Base-by-base conservation (phyloP, 2,888 invertebrate genomes). In the Melieria crassipennis region DNA sequence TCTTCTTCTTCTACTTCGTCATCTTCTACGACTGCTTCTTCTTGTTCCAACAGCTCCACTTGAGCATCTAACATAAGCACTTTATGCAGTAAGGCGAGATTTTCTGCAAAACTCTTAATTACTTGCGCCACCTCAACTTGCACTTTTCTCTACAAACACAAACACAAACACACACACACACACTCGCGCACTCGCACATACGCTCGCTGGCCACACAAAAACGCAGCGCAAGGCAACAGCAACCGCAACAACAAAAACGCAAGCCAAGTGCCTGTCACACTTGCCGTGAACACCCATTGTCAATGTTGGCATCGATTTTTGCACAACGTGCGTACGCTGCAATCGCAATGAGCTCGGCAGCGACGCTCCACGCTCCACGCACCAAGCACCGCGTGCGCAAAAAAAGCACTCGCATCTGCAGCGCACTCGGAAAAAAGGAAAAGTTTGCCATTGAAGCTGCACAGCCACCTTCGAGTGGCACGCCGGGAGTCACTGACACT, bases 281-380 rank as follows among this genome's bases (percentile, higher is more conserved):
- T 74, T 74, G 70, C 74, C 76, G 56, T 76, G 73, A 73, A 75
- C 76, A 76, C 73, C 75, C 76, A 78, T 75, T 76, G 74, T 73
- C 78, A 76, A 76, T 78, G 76, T 76, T 78, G 75, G 75, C 75
- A 78, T 78, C 78, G 78, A 78, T 78, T 78, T 78, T 76, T 76
- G 72, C 70, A 72, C 75, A 75, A 57, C 56, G 47, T 58, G 30
- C 70, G 47, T 45, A 45, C 45, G 5, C 60, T 60, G 67, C 67
- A 67, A 52, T 62, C 61, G 55, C 45, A 46, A 55, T 58, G 57
- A 48, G 57, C 58, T 48, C 9, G 46, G 42, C 67, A 61, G 56
- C 56, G 65, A 48, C 48, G 62, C 65, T 42, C 46, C 50, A 60
- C 60, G 60, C 16, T 16, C 43, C 67, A 11, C 13, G 50, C n/a